Percentiles rank a stretch among this genome's conserved stretches.
These are phyloP conservation scores for Copidosoma floridanum DNA, from an alignment of 1,140 invertebrate genomes.

Conservation along the genomic window DNA sequence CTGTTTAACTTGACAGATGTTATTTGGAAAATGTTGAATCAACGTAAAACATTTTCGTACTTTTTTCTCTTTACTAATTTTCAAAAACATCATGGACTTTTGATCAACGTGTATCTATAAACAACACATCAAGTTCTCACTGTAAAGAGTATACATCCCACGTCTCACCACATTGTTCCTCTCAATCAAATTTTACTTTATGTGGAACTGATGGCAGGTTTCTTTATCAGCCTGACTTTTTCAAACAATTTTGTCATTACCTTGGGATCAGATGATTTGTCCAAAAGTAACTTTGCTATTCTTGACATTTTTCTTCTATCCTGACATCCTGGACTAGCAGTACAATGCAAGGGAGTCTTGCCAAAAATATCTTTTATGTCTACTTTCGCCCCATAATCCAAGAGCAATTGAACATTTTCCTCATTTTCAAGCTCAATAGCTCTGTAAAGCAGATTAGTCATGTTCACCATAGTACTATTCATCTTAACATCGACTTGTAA, in stretches of 20 bases:
- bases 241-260: not conserved
- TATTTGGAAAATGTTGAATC: too few relatives aligned
- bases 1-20: too few relatives aligned
- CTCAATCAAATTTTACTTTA: not conserved
- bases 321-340: not conserved
- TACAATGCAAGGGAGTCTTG: constrained; percentile 1
- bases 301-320: not conserved
- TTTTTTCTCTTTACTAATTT: too few relatives aligned
- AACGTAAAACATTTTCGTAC: too few relatives aligned
- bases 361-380: not conserved
- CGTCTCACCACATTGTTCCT: not conserved
- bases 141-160: not conserved
- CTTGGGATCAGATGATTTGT: not conserved
- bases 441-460: not conserved
- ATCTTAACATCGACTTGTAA: not conserved
- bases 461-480: not conserved
- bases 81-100: too few relatives aligned
- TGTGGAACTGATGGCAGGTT: too few relatives aligned
- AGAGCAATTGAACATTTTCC: constrained; percentile 3
- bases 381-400: not conserved
- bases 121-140: too few relatives aligned
- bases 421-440: constrained; percentile 2
- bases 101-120: too few relatives aligned
- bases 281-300: constrained; percentile 1
- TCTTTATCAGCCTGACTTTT: not conserved